Conservation (phyloP, 2,888 invertebrate genomes). For the Melanchra persicariae region DNA sequence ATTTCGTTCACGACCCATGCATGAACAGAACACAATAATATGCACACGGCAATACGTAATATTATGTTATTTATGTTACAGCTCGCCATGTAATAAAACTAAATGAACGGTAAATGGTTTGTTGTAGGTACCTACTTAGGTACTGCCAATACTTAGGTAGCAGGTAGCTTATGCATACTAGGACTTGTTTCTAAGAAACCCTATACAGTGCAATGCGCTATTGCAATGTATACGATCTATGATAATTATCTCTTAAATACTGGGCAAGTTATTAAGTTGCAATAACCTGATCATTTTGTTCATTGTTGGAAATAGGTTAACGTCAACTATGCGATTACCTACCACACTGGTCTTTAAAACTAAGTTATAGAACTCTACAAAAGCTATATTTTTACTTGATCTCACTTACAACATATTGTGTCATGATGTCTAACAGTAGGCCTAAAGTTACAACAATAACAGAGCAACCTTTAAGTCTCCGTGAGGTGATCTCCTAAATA, state of each 20-base stretch:
- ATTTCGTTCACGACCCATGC: slow-evolving; percentile 48
- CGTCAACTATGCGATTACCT: background rate
- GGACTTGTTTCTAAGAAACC: slow-evolving; percentile 49
- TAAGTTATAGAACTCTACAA: background rate
- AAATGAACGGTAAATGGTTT: slow-evolving; percentile 55
- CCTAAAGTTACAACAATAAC: slow-evolving; percentile 63
- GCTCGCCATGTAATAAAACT: slow-evolving; percentile 39
- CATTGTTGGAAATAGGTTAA: no score
- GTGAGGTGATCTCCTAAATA: slow-evolving; percentile 77
- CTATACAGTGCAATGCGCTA: slow-evolving; percentile 48
- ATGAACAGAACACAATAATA: slow-evolving; percentile 46
- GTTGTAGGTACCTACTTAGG: no score
- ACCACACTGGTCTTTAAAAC: background rate
- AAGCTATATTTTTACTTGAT: background rate
- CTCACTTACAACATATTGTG: background rate
- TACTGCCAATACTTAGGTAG: slow-evolving; percentile 38
- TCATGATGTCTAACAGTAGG: slow-evolving; percentile 9
- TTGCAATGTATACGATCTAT: slow-evolving; percentile 35
- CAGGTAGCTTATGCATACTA: slow-evolving; percentile 24
- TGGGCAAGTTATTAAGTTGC: slow-evolving; percentile 8
- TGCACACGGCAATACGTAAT: slow-evolving; percentile 38
- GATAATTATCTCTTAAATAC: slow-evolving; percentile 31
- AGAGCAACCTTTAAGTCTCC: slow-evolving; percentile 72
- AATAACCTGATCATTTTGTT: background rate
- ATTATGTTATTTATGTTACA: slow-evolving; percentile 50